Percentiles rank a stretch among this genome's conserved stretches.
Evolutionary conservation across 2,113 vertebrate species (phyloP).

Genomic region (Micronisus gabar): DNA sequence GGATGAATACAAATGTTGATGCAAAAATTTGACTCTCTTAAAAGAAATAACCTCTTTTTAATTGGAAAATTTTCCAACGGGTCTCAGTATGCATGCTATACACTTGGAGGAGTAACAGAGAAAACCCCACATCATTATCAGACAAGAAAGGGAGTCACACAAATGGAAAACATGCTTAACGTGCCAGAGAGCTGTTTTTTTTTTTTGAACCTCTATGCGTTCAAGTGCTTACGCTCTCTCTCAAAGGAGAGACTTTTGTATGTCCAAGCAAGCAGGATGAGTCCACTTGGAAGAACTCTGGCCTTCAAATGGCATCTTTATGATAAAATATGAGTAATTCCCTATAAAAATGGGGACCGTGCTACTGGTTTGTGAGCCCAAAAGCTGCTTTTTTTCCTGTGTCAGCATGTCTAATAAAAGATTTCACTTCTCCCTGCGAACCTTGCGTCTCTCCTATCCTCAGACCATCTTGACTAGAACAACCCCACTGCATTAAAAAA

Average conservation of each 20-base stretch:
- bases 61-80: not conserved
- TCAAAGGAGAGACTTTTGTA: not conserved
- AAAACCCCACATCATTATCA: not conserved
- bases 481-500: conserved; percentile 1
- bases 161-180: not conserved
- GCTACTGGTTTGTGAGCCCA: not conserved
- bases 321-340: not conserved
- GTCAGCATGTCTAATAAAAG: not conserved
- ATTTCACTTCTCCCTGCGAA: not conserved
- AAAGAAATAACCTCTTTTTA: not conserved
- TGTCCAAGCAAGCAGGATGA: not conserved
- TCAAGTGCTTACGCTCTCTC: not conserved
- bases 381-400: not conserved
- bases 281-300: not conserved
- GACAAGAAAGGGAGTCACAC: not conserved
- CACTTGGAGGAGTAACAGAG: not conserved
- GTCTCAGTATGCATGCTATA: not conserved
- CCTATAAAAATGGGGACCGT: not conserved
- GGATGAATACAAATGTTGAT: not conserved
- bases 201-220: not conserved
- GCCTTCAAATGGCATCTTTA: not conserved
- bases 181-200: not conserved
- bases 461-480: not conserved
- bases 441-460: not conserved
- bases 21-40: not conserved